Evolutionary conservation across 2,888 invertebrate genomes (phyloP), one percentile per base, ranked within the genome.

Genomic region (Villa cingulata): DNA sequence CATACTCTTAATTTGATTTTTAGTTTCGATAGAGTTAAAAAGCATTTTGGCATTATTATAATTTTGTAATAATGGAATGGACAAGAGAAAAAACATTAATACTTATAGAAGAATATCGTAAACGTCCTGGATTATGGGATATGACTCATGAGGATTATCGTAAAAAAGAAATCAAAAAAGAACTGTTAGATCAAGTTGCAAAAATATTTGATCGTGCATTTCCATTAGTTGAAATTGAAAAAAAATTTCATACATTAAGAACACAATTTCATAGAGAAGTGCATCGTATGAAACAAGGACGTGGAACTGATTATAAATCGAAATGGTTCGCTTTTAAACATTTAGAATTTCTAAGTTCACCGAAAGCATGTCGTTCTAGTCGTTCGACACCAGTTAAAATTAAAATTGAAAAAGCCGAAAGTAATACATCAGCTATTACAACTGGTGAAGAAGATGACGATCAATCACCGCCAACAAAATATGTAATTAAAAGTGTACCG

Each of bases 241-340:
- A 76, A 56, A 77, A 77, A 54, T 75, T 77, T 45, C 78, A 77
- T 53, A 77, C 77, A 49, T 62, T 77, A 37, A 68, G 77, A 5
- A 77, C 78, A 1, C 78, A 77, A 51, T 77, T 77, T 54, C 77
- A 77, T 55, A 70, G 78, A 7, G 77, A 77, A 55, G 72, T 74
- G 6, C 73, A 72, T 38, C 68, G 73, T 37, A 76, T 76, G 67
- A 67, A 72, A 15, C 67, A 75, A 23, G 73, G 71, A 1, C 10
- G 39, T 14, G 17, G 16, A 7, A 47, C 29, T 18, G 41, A 41
- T 17, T 47, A 47, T 19, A 47, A 47, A 17, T 43, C 47, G 1
- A 47, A 47, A 29, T 66, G 66, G 66, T 76, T 76, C 56, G 77
- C 77, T 5, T 77, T 72, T 48, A 76, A 76, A 53, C 75, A 73